These are phyloP conservation scores for Psilanteris sp. DNA, from an alignment of 1,140 invertebrate species.

Conservation along the genomic window DNA sequence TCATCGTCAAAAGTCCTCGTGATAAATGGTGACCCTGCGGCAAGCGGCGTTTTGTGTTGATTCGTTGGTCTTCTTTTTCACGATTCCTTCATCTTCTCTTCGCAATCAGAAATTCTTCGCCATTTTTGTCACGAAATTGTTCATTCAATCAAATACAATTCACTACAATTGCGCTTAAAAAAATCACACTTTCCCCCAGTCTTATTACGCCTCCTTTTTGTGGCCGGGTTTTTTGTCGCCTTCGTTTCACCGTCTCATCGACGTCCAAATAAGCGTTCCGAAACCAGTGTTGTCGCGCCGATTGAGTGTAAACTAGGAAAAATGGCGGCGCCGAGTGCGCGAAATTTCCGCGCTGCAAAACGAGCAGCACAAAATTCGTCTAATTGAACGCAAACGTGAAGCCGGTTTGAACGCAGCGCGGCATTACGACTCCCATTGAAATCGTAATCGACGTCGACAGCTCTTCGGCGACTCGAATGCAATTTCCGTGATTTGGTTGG, in stretches of 20 bases:
- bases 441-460: conserved; percentile 38
- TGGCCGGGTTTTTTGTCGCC: no score
- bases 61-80: conserved; percentile 38
- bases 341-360: conserved; percentile 17
- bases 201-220: no score
- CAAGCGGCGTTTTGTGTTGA: conserved; percentile 37
- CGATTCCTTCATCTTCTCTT: conserved; percentile 7
- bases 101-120: conserved; percentile 29
- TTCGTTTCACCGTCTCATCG: no score
- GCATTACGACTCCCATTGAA: conserved; percentile 29
- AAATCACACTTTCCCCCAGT: no score
- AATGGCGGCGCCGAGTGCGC: no score
- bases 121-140: no score
- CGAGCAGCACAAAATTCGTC: conserved; percentile 35
- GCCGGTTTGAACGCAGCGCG: conserved; percentile 25
- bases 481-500: conserved; percentile 49
- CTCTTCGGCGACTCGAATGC: conserved; percentile 19
- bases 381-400: conserved; percentile 44
- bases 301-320: no score
- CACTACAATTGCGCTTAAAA: no score
- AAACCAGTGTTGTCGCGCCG: no score
- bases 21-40: conserved; percentile 49
- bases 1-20: conserved; percentile 40
- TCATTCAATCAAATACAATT: no score
- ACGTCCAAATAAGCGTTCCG: no score